Conservation (phyloP, 2,113 vertebrate species). For the Columba livia region DNA sequence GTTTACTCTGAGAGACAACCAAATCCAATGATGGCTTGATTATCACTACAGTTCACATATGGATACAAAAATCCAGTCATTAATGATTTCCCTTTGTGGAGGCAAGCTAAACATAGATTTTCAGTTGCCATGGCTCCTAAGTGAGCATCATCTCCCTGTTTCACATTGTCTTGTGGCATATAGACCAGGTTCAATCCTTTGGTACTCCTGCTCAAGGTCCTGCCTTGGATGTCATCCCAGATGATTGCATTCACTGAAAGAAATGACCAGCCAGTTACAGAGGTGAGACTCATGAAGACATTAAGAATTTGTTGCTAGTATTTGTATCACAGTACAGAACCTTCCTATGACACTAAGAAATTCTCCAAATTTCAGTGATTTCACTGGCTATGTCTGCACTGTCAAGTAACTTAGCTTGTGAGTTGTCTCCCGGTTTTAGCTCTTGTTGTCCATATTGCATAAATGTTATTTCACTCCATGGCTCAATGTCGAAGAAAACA, state of each 20-base stretch:
- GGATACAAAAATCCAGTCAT: neutral
- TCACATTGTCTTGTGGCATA: neutral
- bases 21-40: neutral
- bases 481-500: neutral
- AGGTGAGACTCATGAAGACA: neutral
- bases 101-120: neutral
- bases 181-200: neutral
- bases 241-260: neutral
- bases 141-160: neutral
- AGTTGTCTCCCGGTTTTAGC: neutral
- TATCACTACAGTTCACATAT: neutral
- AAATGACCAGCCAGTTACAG: neutral
- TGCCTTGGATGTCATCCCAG: neutral
- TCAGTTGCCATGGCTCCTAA: neutral
- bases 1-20: neutral
- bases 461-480: neutral
- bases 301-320: neutral
- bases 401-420: neutral
- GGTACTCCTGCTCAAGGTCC: neutral
- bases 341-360: neutral
- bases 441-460: neutral
- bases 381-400: rapidly evolving
- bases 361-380: neutral
- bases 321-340: neutral
- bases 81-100: neutral